Evolutionary conservation across 37 sponge, comb jelly and placozoan species (phyloP).

Genomic region (Halichondria panicea): DNA sequence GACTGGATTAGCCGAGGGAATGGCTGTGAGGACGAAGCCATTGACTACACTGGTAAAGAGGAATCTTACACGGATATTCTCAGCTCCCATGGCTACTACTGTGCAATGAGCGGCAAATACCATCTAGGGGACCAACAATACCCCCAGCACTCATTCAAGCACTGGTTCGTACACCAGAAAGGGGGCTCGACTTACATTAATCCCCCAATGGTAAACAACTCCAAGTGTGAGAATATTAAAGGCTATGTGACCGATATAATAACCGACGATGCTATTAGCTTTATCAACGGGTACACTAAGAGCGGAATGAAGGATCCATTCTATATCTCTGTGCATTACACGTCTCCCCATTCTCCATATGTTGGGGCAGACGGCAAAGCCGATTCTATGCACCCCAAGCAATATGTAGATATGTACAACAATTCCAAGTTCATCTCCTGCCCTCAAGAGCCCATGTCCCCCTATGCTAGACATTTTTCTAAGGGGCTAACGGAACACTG

Average conservation of each 20-base stretch:
- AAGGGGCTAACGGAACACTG: conserved; percentile 33
- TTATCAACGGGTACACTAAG: conserved; percentile 16
- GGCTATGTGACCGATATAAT: conserved; percentile 77
- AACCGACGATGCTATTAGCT: conserved; percentile 65
- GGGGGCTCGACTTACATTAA: conserved; percentile 67
- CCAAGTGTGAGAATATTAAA: conserved; percentile 31
- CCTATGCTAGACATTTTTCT: conserved; percentile 30
- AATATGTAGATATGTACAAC: conserved; percentile 50
- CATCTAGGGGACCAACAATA: conserved; percentile 62
- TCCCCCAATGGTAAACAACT: conserved; percentile 68
- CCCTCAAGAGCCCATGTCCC: conserved; percentile 61
- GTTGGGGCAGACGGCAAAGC: conserved; percentile 57
- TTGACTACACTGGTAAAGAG: conserved; percentile 53
- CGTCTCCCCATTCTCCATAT: conserved; percentile 68
- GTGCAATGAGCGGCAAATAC: conserved; percentile 73
- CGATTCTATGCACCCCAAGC: conserved; percentile 61
- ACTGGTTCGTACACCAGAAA: conserved; percentile 78
- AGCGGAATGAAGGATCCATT: conserved; percentile 29
- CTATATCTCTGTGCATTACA: conserved; percentile 76
- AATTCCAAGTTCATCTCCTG: conserved; percentile 60
- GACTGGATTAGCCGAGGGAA: conserved; percentile 76
- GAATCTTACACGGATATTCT: conserved; percentile 67
- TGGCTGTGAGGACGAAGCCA: conserved; percentile 50
- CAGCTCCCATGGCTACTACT: conserved; percentile 34
- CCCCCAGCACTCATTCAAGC: conserved; percentile 63